Percentiles rank a stretch among this genome's conserved stretches.
Conservation (phyloP, 2,113 vertebrate genomes). For the Aplodontia rufa region DNA sequence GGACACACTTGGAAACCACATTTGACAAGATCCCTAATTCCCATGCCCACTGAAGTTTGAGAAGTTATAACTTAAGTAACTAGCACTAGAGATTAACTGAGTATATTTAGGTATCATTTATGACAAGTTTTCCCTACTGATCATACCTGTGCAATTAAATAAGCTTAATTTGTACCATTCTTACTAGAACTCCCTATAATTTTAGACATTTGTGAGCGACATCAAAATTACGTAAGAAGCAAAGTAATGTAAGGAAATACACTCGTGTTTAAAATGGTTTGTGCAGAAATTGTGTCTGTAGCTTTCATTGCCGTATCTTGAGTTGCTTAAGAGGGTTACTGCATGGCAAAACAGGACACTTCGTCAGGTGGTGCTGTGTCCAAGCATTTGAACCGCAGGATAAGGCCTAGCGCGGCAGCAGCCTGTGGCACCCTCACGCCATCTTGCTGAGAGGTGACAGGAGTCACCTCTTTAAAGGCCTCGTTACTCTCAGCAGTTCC, state of each 20-base stretch:
- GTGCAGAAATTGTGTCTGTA: background rate
- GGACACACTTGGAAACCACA: background rate
- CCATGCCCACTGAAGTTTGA: background rate
- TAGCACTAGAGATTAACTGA: background rate
- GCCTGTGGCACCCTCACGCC: slow-evolving; percentile 44
- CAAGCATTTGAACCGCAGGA: slow-evolving; percentile 43
- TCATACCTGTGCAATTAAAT: background rate
- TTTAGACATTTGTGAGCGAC: background rate
- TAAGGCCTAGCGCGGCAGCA: background rate
- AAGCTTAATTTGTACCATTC: background rate
- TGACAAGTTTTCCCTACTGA: background rate
- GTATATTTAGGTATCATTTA: background rate
- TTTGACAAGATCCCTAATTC: background rate
- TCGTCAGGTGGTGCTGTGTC: background rate
- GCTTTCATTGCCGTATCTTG: background rate
- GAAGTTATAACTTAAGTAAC: background rate
- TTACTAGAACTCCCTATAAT: background rate
- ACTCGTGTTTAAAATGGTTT: slow-evolving; percentile 12
- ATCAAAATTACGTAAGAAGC: background rate
- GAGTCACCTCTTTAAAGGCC: slow-evolving; percentile 57
- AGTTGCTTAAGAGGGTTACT: slow-evolving; percentile 20
- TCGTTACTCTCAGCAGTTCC: slow-evolving; percentile 53
- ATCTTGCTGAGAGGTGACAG: slow-evolving; percentile 31
- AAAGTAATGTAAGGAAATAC: background rate
- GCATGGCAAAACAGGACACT: background rate